phyloP scores from a whole-genome alignment of 2,888 invertebrate genomes.

The Aporophyla lueneburgensis region DNA sequence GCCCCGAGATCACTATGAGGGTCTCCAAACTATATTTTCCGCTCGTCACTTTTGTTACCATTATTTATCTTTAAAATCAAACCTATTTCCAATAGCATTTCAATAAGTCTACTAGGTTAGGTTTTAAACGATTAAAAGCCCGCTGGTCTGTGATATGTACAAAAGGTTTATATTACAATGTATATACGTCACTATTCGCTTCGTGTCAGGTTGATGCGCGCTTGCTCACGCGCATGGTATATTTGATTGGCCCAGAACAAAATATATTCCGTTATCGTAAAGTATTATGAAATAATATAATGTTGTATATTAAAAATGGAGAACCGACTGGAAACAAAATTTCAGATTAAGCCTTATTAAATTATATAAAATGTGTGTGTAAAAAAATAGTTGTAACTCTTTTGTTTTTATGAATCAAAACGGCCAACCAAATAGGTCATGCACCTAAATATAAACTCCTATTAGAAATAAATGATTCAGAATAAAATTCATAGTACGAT shows the following conservation, averaged over 20 bases:
- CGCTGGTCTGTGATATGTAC: conserved; percentile 81
- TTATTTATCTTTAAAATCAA: background rate
- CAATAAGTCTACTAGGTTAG: conserved; percentile 67
- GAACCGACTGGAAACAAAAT: conserved; percentile 7
- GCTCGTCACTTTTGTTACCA: background rate
- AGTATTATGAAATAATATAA: conserved; percentile 20
- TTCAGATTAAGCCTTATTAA: conserved; percentile 36
- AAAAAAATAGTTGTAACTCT: background rate
- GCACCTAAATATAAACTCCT: conserved; percentile 19
- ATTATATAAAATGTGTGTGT: conserved; percentile 12
- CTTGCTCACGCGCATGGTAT: conserved; percentile 22
- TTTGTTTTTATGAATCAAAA: background rate
- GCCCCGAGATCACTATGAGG: background rate
- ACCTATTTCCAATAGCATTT: conserved; percentile 42
- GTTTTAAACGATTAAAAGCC: conserved; percentile 68
- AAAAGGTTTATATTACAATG: conserved; percentile 59
- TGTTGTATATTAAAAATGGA: conserved; percentile 3
- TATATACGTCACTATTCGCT: conserved; percentile 50
- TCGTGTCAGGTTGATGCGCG: conserved; percentile 27
- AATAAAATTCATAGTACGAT: conserved; percentile 54
- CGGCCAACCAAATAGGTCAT: conserved; percentile 28
- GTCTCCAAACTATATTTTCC: background rate
- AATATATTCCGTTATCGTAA: conserved; percentile 21
- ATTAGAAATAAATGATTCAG: conserved; percentile 34
- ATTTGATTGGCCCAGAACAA: conserved; percentile 33